Conservation (phyloP, 1,140 invertebrate species). For the Pseudomyrmex cubaensis region DNA sequence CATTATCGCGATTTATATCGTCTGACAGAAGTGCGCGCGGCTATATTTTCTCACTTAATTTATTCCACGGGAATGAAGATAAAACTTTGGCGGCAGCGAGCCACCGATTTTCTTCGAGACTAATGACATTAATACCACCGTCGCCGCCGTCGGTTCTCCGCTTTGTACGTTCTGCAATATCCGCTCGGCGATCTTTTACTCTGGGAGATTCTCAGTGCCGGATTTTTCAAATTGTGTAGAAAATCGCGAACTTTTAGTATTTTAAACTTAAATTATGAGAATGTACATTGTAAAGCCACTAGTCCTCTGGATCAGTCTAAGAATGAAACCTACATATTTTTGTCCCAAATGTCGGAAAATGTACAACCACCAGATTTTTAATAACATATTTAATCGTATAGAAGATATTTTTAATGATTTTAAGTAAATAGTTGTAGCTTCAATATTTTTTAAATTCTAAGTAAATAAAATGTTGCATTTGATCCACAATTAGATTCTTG, state of each 20-base stretch:
- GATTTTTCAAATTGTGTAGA: not conserved
- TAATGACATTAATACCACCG: conserved; percentile 54
- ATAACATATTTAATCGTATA: no score
- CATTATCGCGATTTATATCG: conserved; percentile 59
- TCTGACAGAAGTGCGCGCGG: conserved; percentile 7
- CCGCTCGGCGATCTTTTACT: conserved; percentile 13
- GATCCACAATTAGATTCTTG: no score
- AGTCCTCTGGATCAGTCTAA: no score
- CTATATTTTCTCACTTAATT: conserved; percentile 61
- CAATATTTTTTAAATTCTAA: no score
- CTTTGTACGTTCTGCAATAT: conserved; percentile 28
- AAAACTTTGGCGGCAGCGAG: conserved; percentile 48
- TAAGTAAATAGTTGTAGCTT: no score
- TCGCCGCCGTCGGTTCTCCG: not conserved
- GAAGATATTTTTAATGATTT: no score
- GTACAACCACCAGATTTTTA: no score
- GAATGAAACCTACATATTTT: no score
- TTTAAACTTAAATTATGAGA: conserved; percentile 1
- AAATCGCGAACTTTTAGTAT: not conserved
- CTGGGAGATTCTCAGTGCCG: not conserved
- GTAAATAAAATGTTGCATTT: no score
- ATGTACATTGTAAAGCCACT: no score
- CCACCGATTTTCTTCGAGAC: conserved; percentile 55
- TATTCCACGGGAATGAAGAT: conserved; percentile 50
- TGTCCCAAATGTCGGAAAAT: no score